Percentiles rank a stretch among this genome's conserved stretches.
Conservation (phyloP, 2,797 vertebrate species). For the Gastrophryne carolinensis region DNA sequence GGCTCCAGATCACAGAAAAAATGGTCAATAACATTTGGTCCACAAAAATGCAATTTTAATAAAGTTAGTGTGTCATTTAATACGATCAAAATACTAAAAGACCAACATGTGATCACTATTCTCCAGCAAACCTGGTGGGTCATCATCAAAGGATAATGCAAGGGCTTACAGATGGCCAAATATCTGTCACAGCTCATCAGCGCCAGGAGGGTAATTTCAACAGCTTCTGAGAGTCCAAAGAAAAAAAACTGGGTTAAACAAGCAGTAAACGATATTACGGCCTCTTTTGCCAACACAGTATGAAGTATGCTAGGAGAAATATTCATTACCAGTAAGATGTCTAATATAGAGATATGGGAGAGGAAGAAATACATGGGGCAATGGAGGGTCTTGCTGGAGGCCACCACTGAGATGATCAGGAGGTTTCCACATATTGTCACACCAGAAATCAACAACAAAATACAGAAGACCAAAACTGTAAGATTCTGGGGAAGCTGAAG, state of each 20-base stretch:
- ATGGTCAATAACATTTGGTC: background rate
- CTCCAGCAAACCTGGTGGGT: background rate
- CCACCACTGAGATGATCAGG: background rate
- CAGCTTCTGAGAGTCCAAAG: conserved; percentile 54
- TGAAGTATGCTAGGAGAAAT: conserved; percentile 9
- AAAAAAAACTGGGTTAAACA: conserved; percentile 54
- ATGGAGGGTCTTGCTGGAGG: background rate
- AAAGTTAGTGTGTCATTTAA: background rate
- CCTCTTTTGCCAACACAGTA: background rate
- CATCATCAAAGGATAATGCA: conserved; percentile 52
- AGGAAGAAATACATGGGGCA: conserved; percentile 38
- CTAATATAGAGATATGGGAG: conserved; percentile 1
- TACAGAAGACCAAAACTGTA: background rate
- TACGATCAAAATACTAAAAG: background rate
- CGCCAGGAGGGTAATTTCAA: conserved; percentile 57
- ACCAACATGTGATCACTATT: background rate
- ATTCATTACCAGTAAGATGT: background rate
- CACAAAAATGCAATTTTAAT: background rate
- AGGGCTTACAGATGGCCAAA: conserved; percentile 52
- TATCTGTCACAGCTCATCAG: conserved; percentile 57
- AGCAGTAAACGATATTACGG: conserved; percentile 45
- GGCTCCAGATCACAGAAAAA: background rate
- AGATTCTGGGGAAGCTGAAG: background rate
- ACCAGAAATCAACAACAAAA: background rate
- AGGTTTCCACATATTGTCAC: background rate